Evolutionary conservation across 1,140 invertebrate species (phyloP).

Genomic region (Trinorchestia longiramus): DNA sequence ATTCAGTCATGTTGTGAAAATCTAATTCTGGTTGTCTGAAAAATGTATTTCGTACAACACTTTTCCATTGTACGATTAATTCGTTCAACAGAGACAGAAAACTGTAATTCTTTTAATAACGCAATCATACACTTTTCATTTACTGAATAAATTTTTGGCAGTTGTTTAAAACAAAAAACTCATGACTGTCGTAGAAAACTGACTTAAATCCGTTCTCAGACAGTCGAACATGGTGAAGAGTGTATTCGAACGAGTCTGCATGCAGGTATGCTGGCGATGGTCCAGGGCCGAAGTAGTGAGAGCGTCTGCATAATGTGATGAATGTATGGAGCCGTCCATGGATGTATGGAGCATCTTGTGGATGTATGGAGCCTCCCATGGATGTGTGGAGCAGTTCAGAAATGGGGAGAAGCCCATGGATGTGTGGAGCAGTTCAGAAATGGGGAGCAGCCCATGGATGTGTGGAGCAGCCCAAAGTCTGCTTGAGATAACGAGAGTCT

Average conservation of each 20-base stretch:
- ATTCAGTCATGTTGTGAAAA: neutral
- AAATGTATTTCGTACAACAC: neutral
- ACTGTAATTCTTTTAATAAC: neutral
- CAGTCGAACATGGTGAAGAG: neutral
- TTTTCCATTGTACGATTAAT: neutral
- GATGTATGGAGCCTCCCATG: too few species aligned
- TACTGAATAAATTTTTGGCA: neutral
- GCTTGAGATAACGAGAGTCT: conserved; percentile 8
- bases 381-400: too few species aligned
- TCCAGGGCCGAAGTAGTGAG: neutral
- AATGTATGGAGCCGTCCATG: too few species aligned
- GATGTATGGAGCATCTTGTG: too few species aligned
- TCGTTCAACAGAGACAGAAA: neutral
- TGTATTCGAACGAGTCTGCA: neutral
- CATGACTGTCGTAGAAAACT: neutral
- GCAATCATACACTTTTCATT: neutral
- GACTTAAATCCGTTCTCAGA: neutral
- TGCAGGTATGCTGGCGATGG: neutral
- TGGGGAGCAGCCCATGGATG: too few species aligned
- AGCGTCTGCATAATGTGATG: neutral
- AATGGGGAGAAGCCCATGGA: too few species aligned
- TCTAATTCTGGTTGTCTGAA: neutral
- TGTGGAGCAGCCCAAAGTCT: neutral
- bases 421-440: neutral
- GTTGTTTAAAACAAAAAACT: neutral